phyloP scores from a whole-genome alignment of 2,113 vertebrate species.

The Passer montanus region DNA sequence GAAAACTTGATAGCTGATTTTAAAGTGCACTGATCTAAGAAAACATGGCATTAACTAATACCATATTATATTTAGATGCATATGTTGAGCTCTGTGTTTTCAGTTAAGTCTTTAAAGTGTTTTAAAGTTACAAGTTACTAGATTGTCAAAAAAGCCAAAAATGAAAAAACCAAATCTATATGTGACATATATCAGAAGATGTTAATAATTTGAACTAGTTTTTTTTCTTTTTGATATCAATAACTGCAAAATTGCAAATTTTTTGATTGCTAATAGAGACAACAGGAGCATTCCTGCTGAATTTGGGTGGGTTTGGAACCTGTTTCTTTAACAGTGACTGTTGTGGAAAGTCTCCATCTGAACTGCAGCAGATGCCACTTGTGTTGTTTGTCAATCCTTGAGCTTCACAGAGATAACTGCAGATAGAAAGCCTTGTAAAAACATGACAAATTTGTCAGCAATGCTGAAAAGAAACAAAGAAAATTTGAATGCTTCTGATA shows the following conservation, averaged over 20 bases:
- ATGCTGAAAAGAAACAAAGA: background rate
- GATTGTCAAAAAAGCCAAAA: background rate
- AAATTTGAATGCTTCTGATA: background rate
- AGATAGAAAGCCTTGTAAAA: background rate
- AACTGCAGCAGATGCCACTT: background rate
- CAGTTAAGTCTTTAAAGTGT: background rate
- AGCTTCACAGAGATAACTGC: background rate
- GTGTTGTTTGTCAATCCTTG: background rate
- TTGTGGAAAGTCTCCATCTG: background rate
- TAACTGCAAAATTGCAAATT: background rate
- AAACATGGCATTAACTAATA: background rate
- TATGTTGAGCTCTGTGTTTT: background rate
- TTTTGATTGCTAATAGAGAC: background rate
- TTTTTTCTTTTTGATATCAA: background rate
- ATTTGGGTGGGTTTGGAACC: background rate
- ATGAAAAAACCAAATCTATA: too few relatives aligned
- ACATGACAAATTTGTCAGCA: background rate
- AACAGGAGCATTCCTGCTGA: background rate
- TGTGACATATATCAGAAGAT: background rate
- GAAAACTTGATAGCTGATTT: background rate
- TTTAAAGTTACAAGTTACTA: background rate
- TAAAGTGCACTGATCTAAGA: constrained; percentile 13
- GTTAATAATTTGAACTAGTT: background rate
- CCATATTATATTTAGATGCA: background rate
- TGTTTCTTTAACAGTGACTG: background rate